A percentile compares a stretch with the other conserved stretches of the same genome.
These are phyloP conservation scores for Mesoclemmys tuberculata DNA, from an alignment of 2,113 vertebrate species.

Conservation along the genomic window DNA sequence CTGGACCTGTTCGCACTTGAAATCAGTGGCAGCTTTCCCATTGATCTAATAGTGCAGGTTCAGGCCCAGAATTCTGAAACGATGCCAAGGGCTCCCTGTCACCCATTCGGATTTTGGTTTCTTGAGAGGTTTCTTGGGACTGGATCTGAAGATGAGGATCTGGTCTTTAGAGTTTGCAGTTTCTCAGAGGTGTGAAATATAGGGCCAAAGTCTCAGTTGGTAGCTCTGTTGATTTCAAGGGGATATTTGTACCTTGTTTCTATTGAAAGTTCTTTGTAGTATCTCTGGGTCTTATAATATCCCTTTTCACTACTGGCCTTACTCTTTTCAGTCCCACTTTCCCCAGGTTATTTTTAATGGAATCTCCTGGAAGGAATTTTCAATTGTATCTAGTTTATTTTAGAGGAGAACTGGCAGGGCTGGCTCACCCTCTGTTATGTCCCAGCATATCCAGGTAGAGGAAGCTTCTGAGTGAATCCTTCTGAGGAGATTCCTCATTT, in stretches of 20 bases:
- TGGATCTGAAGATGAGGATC: neutral
- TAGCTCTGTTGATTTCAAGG: neutral
- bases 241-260: fast-evolving
- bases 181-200: no score
- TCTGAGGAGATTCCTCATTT: neutral
- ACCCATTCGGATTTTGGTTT: neutral
- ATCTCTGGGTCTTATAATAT: neutral
- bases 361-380: neutral
- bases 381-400: neutral
- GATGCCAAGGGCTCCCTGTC: neutral
- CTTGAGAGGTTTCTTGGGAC: neutral
- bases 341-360: neutral
- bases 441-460: neutral
- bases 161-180: no score
- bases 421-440: neutral
- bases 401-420: neutral
- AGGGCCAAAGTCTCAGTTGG: no score
- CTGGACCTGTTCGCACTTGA: neutral
- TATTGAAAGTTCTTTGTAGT: neutral
- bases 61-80: neutral
- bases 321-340: neutral
- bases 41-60: neutral
- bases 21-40: neutral
- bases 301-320: neutral
- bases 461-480: neutral